A percentile compares a stretch with the other conserved stretches of the same genome.
Conservation (phyloP, 2,797 vertebrate species). For the Sebastes minor region DNA sequence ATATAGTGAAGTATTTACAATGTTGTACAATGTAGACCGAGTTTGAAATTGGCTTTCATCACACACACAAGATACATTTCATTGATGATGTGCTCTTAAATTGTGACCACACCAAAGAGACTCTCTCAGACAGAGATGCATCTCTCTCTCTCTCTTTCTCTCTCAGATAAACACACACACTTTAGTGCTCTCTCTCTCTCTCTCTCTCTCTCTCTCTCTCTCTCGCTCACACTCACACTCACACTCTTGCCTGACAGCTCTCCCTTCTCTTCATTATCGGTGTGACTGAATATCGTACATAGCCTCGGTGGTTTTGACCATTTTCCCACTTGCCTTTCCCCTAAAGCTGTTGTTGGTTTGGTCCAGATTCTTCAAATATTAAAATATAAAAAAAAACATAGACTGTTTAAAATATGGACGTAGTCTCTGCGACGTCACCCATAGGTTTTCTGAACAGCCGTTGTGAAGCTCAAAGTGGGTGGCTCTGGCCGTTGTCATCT, state of each 20-base stretch:
- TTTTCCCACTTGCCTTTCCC: neutral
- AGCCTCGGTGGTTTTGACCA: neutral
- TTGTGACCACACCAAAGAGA: neutral
- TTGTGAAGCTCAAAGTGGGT: no score
- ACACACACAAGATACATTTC: neutral
- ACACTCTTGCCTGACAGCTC: neutral
- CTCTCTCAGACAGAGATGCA: neutral
- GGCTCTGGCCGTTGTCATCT: no score
- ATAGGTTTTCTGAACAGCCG: no score
- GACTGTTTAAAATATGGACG: no score
- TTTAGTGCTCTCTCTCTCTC: neutral
- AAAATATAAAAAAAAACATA: neutral
- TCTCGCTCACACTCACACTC: no score
- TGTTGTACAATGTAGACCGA: neutral
- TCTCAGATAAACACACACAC: neutral
- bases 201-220: neutral
- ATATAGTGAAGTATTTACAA: neutral
- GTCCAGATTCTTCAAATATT: neutral
- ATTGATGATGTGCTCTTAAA: neutral
- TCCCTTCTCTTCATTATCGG: neutral
- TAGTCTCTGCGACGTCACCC: no score
- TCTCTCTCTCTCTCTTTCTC: neutral
- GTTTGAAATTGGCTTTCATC: neutral
- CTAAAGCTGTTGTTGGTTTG: neutral
- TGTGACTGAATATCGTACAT: neutral